Base-by-base conservation (phyloP, 2,797 vertebrate species). In the Notolabrus celidotus region DNA sequence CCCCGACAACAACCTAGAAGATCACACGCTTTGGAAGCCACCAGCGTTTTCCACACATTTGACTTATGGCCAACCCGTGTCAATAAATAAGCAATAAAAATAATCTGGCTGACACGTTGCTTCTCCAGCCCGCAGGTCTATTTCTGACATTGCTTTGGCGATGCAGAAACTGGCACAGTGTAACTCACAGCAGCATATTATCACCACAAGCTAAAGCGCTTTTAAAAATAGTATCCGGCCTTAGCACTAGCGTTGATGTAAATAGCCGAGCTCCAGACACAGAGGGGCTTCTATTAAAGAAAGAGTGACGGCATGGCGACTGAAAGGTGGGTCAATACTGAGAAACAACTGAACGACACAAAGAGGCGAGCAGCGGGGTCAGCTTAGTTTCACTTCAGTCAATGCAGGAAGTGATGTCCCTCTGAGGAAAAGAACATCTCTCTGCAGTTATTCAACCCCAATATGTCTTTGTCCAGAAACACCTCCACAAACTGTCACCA, bases 211-310 rank as follows among this genome's bases (percentile, higher is more conserved):
- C 74, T 63, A 39, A 50, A 74, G 56, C 20, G 7, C n/a, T 31
- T 80, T 83, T 82, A 73, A 86, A 89, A 83, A 86, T 82, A 89
- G 84, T 11, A 55, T 16, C 23, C 6, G 55, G 75, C 80, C 68
- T 84, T 71, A 70, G 65, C 62, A 25, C 47, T 62, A 71, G 70
- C 63, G 33, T 46, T n/a, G 60, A 58, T 73, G 58, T 52, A 86
- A 88, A 87, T 87, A 88, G 77, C 71, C 15, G 1, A 33, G 42
- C 58, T 62, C 12, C 42, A 86, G 73, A 82, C 78, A 75, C 11
- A 71, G 57, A 71, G 64, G 70, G 71, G 68, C 14, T 59, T 79
- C 83, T 88, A 79, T 87, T 88, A 82, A 76, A 47, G 47, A 74
- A 85, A 31, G 31, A 70, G 77, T 86, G 82, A 84, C 77, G 64